Base-by-base conservation (phyloP, 2,888 invertebrate species). In the Nemurella pictetii region DNA sequence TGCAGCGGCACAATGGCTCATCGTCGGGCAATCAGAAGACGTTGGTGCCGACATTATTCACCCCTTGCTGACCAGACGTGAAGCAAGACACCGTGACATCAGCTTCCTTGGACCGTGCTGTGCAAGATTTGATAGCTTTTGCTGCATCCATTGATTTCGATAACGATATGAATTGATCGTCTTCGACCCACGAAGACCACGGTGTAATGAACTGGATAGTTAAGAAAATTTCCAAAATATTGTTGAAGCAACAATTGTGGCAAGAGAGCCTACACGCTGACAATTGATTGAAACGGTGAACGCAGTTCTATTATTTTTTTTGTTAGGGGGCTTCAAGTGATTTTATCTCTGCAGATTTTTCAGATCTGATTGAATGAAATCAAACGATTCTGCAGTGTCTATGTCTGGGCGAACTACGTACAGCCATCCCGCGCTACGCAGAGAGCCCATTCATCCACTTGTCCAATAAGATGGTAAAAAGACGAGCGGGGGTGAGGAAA, bases 391-490 rank as follows among this genome's bases (percentile, higher is more conserved):
- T n/a, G n/a, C n/a, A n/a, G n/a, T n/a, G n/a, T n/a, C n/a, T n/a
- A n/a, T n/a, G n/a, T n/a, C n/a, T n/a, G n/a, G n/a, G n/a, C n/a
- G n/a, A n/a, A n/a, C n/a, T n/a, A n/a, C n/a, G n/a, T n/a, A n/a
- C n/a, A n/a, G 32, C 29, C 26, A 29, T 25, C 81, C 12, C 27
- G 27, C 15, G 7, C 12, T 12, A 26, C 26, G 75, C 28, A 28
- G 55, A 36, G 15, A 75, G 75, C 36, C 36, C 72, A 82, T 82
- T n/a, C 72, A 82, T 82, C 82, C 55, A 20, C 55, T 9, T 26
- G 73, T 55, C 82, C 82, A 82, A 82, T 82, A 82, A 78, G n/a
- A 78, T 78, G 78, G 29, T 30, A 78, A 78, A 25, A 28, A 28
- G 82, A 25, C n/a, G 72, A 2, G 15, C 25, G 82, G 9, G n/a